phyloP scores from a whole-genome alignment of 2,113 vertebrate species.

The Peromyscus maniculatus region DNA sequence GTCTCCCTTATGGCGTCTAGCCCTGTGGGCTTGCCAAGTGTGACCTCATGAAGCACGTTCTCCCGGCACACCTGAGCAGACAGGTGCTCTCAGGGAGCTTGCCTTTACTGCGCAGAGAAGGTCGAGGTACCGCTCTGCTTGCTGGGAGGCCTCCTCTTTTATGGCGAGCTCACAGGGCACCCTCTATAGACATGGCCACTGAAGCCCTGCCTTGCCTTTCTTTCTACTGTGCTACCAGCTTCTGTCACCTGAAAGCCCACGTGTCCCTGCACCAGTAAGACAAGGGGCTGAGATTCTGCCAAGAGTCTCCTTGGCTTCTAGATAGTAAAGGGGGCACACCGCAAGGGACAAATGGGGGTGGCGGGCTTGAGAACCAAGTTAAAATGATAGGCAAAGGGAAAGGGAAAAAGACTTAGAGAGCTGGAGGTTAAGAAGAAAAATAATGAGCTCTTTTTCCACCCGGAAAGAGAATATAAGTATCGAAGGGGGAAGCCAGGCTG shows the following conservation, averaged over 20 bases:
- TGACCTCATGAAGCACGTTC: background rate
- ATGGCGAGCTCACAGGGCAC: no score
- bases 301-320: slow-evolving; percentile 36
- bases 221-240: background rate
- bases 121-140: background rate
- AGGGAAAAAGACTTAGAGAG: slow-evolving; percentile 44
- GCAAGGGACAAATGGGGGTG: slow-evolving; percentile 29
- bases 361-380: slow-evolving; percentile 43
- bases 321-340: slow-evolving; percentile 16
- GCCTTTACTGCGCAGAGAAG: background rate
- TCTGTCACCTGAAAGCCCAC: background rate
- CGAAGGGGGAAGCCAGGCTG: slow-evolving; percentile 56
- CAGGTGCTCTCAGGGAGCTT: background rate
- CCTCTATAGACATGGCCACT: background rate
- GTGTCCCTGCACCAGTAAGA: slow-evolving; percentile 2
- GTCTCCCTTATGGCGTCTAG: background rate
- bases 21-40: background rate
- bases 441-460: slow-evolving; percentile 66
- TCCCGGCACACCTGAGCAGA: background rate
- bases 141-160: background rate
- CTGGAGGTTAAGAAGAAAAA: slow-evolving; percentile 65
- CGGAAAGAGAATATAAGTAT: slow-evolving; percentile 46
- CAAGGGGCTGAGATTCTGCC: background rate
- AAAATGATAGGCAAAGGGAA: slow-evolving; percentile 63
- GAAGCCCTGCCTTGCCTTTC: background rate